Conservation (phyloP, 1,140 invertebrate genomes). For the Pentalonia nigronervosa region DNA sequence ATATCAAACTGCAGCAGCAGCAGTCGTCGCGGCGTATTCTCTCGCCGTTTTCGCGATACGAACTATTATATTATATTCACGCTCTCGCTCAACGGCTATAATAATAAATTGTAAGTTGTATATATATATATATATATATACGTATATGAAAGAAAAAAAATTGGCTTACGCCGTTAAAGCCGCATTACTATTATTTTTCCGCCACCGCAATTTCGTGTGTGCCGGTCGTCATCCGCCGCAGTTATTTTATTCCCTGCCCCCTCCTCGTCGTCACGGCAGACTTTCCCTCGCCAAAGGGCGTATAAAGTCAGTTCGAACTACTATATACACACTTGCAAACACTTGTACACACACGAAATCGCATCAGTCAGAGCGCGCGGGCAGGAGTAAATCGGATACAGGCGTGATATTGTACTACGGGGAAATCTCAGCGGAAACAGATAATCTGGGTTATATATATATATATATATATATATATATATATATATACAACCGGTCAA, state of each 20-base stretch:
- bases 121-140: not conserved
- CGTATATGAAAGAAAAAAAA: not conserved
- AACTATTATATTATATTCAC: constrained; percentile 13
- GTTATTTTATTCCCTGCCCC: not conserved
- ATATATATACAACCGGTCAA: not conserved
- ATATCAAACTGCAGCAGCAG: constrained; percentile 1
- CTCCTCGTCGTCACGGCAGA: not conserved
- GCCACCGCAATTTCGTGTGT: not conserved
- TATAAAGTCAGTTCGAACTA: not conserved
- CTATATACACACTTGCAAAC: not conserved
- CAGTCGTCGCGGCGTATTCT: not conserved
- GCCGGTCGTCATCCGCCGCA: not conserved
- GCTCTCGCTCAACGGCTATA: not conserved
- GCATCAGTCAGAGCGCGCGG: not conserved
- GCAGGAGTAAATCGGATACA: constrained; percentile 10
- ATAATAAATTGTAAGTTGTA: not conserved
- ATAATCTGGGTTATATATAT: not conserved
- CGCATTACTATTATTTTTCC: not conserved
- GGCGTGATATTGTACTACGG: constrained; percentile 38
- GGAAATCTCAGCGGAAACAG: constrained; percentile 40
- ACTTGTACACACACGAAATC: not conserved
- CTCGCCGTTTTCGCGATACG: not conserved
- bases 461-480: not conserved
- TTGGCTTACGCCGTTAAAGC: not conserved
- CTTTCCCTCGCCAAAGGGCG: not conserved